Evolutionary conservation across 2,113 vertebrate genomes (phyloP).

Genomic region (Centrocercus urophasianus): DNA sequence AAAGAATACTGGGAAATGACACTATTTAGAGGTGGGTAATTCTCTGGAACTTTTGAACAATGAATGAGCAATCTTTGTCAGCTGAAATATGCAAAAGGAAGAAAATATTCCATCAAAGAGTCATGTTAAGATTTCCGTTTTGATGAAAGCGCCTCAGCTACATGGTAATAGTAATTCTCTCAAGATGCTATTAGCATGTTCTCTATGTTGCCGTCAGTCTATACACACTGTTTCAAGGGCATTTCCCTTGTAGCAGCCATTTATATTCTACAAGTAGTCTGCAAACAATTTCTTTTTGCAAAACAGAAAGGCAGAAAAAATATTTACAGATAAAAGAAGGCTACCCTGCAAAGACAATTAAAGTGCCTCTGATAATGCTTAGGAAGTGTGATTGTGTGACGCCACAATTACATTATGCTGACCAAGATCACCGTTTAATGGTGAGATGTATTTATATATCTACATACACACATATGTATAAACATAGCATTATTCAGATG

Average conservation of each 20-base stretch:
- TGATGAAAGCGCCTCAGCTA: slow-evolving; percentile 2
- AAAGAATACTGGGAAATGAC: not conserved
- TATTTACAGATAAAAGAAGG: not conserved
- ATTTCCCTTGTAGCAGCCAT: not conserved
- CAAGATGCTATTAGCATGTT: slow-evolving; percentile 9
- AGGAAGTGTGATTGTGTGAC: not conserved
- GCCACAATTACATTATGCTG: not conserved
- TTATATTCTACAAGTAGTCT: slow-evolving; percentile 1
- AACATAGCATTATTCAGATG: accelerated
- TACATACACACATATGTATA: not conserved
- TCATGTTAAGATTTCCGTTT: not conserved
- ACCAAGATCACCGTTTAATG: not conserved
- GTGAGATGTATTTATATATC: not conserved
- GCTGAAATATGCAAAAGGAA: not conserved
- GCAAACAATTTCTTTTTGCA: slow-evolving; percentile 24
- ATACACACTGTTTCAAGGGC: slow-evolving; percentile 18
- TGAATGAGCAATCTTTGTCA: not conserved
- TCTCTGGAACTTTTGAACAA: slow-evolving; percentile 7
- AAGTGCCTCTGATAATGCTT: not conserved
- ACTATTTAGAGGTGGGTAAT: not conserved
- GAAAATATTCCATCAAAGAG: slow-evolving; percentile 4
- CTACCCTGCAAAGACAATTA: not conserved
- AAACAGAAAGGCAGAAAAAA: not conserved
- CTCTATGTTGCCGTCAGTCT: not conserved
- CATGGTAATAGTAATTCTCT: not conserved